Percentiles rank a stretch among this genome's conserved stretches.
Conservation (phyloP, 2,888 invertebrate species). For the Andrena bicolor region DNA sequence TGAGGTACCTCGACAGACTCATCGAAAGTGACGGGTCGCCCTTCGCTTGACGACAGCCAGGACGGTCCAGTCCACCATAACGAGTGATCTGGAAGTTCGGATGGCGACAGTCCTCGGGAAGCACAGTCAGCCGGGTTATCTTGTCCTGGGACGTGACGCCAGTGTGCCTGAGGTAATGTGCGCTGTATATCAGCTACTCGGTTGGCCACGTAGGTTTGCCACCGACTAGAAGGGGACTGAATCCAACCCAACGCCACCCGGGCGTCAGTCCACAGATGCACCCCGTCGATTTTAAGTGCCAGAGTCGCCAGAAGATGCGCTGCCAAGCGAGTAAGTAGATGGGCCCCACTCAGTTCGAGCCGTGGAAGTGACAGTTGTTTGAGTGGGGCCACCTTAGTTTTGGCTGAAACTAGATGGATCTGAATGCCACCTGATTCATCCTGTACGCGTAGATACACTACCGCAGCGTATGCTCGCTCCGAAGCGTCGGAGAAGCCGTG, state of each 20-base stretch:
- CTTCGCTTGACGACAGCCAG: background rate
- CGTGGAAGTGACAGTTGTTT: conserved; percentile 8
- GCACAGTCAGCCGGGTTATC: background rate
- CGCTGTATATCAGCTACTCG: background rate
- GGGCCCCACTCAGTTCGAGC: background rate
- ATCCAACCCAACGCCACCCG: background rate
- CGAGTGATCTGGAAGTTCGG: accelerated
- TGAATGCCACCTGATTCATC: accelerated
- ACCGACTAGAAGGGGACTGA: background rate
- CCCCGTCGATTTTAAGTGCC: background rate
- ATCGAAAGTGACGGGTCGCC: too few species aligned
- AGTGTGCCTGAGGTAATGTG: background rate
- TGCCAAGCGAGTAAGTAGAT: background rate
- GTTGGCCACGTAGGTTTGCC: background rate
- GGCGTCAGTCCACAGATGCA: background rate
- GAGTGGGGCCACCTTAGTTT: conserved; percentile 52
- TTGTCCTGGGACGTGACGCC: background rate
- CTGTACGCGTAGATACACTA: conserved; percentile 19
- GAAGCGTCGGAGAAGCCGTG: conserved; percentile 64
- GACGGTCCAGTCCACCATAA: background rate
- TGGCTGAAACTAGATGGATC: conserved; percentile 29
- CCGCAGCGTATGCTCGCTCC: conserved; percentile 57
- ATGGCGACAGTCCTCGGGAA: background rate
- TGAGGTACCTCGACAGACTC: too few species aligned
- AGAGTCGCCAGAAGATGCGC: background rate